A percentile compares a stretch with the other conserved stretches of the same genome.
Evolutionary conservation across 2,888 invertebrate genomes (phyloP).

Genomic region (Thecocarcelia acutangulata): DNA sequence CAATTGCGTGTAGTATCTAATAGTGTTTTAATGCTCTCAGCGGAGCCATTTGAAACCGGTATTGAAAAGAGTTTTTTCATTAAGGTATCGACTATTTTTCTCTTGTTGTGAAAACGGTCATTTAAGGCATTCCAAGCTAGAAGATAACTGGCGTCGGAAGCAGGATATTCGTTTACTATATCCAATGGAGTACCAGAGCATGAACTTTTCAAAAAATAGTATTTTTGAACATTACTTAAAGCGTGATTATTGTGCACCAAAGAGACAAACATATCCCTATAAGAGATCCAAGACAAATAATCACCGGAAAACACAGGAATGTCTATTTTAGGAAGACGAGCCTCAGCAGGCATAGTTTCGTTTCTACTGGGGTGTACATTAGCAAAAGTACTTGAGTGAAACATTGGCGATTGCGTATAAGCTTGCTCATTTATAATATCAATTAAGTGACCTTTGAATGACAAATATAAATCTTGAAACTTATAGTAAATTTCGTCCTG

Average conservation of each 20-base stretch:
- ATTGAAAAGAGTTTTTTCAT: constrained; percentile 28
- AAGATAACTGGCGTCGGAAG: constrained; percentile 27
- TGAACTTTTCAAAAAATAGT: constrained; percentile 39
- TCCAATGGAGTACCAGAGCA: constrained; percentile 25
- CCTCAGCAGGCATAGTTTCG: constrained; percentile 7
- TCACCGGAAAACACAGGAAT: constrained; percentile 27
- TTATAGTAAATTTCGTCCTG: not conserved
- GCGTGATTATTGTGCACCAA: constrained; percentile 34
- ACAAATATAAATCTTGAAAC: constrained; percentile 7
- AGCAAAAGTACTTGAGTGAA: constrained; percentile 27
- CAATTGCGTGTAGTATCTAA: constrained; percentile 42
- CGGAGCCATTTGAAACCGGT: constrained; percentile 16
- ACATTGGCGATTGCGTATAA: not conserved
- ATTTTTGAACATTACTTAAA: constrained; percentile 38
- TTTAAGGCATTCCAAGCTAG: constrained; percentile 29
- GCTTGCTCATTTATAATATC: not conserved
- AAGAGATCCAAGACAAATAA: constrained; percentile 35
- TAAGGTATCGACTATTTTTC: constrained; percentile 32
- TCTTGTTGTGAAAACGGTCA: constrained; percentile 24
- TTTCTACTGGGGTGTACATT: constrained; percentile 8
- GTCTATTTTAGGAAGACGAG: constrained; percentile 32
- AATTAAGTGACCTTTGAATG: not conserved
- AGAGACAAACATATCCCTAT: constrained; percentile 34
- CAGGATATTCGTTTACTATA: constrained; percentile 46
- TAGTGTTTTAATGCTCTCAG: constrained; percentile 28